Evolutionary conservation across 2,888 invertebrate species (phyloP).

Genomic region (Agrotis clavis): DNA sequence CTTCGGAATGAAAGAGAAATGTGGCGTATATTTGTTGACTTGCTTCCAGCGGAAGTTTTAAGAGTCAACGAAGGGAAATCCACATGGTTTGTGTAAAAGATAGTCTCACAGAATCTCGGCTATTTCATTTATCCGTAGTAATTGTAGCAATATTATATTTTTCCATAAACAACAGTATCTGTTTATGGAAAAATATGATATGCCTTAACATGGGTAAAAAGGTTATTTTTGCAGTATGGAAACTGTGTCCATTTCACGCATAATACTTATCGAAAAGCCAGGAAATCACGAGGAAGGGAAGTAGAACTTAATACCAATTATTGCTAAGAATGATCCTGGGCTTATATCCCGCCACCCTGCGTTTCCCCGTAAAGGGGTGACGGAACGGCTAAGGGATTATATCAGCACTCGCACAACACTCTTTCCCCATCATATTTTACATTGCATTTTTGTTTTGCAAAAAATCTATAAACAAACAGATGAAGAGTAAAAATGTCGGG

Average conservation of each 20-base stretch:
- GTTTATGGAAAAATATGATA: too few relatives aligned
- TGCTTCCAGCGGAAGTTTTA: constrained; percentile 37
- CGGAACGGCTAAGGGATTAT: constrained; percentile 20
- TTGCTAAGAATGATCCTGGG: constrained; percentile 21
- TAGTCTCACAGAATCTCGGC: not conserved
- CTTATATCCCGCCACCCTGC: constrained; percentile 22
- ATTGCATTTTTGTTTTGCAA: not conserved
- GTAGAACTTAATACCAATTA: constrained; percentile 31
- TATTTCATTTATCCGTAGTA: not conserved
- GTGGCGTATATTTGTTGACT: constrained; percentile 51
- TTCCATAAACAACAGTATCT: not conserved
- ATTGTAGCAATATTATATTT: not conserved
- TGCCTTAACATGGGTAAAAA: too few relatives aligned
- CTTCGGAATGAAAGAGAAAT: constrained; percentile 41
- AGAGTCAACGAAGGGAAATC: constrained; percentile 46
- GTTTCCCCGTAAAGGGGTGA: not conserved
- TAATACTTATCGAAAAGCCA: not conserved
- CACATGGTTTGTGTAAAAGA: constrained; percentile 44
- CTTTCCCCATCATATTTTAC: constrained; percentile 22
- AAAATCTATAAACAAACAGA: constrained; percentile 11
- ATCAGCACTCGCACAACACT: constrained; percentile 13
- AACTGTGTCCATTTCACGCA: not conserved
- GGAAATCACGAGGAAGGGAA: constrained; percentile 11
- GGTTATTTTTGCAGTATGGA: too few relatives aligned
- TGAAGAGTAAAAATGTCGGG: not conserved